phyloP scores from a whole-genome alignment of 2,888 invertebrate species.

The Quadroppia sp. region DNA sequence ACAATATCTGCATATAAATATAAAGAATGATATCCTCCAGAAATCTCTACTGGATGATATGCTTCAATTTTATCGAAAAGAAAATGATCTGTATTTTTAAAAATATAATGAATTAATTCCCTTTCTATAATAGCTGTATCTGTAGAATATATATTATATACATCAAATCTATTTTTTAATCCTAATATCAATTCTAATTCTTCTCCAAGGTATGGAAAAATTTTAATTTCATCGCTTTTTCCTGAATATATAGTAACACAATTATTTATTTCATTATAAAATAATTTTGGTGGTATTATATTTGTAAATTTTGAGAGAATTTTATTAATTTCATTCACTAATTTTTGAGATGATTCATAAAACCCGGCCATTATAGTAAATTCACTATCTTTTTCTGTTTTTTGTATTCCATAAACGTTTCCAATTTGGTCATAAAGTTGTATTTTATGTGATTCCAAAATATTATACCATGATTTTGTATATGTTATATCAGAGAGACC shows the following conservation, averaged over 20 bases:
- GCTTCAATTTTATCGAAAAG: too few species aligned
- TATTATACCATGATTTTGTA: constrained; percentile 22
- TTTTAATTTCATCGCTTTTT: not conserved
- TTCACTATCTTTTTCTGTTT: not conserved
- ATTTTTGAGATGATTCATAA: not conserved
- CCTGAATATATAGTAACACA: not conserved
- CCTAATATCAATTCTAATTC: constrained; percentile 16
- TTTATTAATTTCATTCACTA: not conserved
- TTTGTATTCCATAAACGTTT: not conserved
- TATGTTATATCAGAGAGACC: not conserved
- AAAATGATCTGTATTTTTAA: too few species aligned
- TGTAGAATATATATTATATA: too few species aligned
- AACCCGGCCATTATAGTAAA: not conserved
- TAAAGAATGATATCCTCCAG: not conserved
- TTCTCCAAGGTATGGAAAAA: not conserved
- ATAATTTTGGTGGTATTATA: not conserved
- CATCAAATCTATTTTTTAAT: not conserved
- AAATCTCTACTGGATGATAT: constrained; percentile 18
- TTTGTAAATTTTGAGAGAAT: not conserved
- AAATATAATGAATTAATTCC: too few species aligned
- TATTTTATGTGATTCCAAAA: not conserved
- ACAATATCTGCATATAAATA: constrained; percentile 1
- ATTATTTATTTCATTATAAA: constrained; percentile 3
- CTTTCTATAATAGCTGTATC: too few species aligned
- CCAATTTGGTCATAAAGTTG: not conserved